These are phyloP conservation scores for Xiphophorus birchmanni DNA, from an alignment of 2,797 vertebrate species.

Conservation along the genomic window DNA sequence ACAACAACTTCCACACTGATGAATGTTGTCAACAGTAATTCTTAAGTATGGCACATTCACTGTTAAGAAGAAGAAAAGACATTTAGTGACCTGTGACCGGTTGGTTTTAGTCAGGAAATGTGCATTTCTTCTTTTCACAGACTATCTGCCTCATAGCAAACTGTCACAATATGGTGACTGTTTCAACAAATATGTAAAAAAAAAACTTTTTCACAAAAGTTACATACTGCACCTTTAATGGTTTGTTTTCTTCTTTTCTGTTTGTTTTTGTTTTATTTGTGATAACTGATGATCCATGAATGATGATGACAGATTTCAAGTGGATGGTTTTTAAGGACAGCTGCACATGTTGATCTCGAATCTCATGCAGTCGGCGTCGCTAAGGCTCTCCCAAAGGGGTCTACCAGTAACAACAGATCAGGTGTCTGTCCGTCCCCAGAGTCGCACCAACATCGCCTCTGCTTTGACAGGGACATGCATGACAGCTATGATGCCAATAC, in stretches of 20 bases:
- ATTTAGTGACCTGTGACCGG: too few species aligned
- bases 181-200: too few species aligned
- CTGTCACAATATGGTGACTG: too few species aligned
- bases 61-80: not conserved
- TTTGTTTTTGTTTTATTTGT: not conserved
- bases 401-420: slow-evolving; percentile 41
- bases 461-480: slow-evolving; percentile 55
- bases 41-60: not conserved
- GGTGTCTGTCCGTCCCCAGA: slow-evolving; percentile 50
- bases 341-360: slow-evolving; percentile 47
- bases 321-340: slow-evolving; percentile 36
- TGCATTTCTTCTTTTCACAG: too few species aligned
- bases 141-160: too few species aligned
- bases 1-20: not conserved
- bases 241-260: not conserved
- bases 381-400: slow-evolving; percentile 33
- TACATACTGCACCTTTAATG: not conserved
- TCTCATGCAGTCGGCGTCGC: slow-evolving; percentile 39
- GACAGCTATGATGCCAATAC: slow-evolving; percentile 35
- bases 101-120: too few species aligned
- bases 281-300: not conserved
- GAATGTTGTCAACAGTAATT: not conserved
- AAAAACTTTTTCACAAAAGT: too few species aligned
- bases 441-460: slow-evolving; percentile 38
- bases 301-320: slow-evolving; percentile 7